Conservation (phyloP, 1,140 invertebrate genomes). For the Listronotus bonariensis region DNA sequence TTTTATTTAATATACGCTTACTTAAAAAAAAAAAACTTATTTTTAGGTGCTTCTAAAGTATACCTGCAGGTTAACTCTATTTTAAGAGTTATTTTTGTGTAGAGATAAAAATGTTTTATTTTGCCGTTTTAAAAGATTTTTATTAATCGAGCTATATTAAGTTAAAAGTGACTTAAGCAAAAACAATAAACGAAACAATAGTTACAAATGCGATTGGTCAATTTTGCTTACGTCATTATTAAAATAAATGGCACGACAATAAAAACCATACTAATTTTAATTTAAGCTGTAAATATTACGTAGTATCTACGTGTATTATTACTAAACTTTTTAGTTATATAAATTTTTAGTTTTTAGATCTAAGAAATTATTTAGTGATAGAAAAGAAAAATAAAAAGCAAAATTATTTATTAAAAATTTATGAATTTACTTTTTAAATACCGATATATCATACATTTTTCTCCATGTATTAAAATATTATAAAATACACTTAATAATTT, state of each 20-base stretch:
- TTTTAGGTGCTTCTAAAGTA: slow-evolving; percentile 32
- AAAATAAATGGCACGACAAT: no score
- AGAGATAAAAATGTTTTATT: slow-evolving; percentile 9
- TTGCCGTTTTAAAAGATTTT: no score
- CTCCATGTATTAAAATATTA: not conserved
- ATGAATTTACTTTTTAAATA: not conserved
- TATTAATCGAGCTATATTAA: not conserved
- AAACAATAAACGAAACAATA: not conserved
- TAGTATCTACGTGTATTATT: slow-evolving; percentile 24
- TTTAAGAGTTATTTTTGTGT: slow-evolving; percentile 23
- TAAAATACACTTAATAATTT: not conserved
- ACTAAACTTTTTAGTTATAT: not conserved
- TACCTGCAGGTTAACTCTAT: slow-evolving; percentile 21
- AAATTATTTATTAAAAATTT: not conserved
- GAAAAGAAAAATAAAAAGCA: not conserved
- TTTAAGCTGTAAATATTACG: slow-evolving; percentile 9
- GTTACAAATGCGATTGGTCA: no score
- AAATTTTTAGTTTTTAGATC: not conserved
- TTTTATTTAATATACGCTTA: slow-evolving; percentile 23
- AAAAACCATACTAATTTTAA: not conserved
- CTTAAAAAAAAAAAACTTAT: slow-evolving; percentile 10
- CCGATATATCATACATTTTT: not conserved
- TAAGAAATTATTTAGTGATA: not conserved
- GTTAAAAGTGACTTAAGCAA: not conserved
- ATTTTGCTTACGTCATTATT: no score